These are phyloP conservation scores for Parazoanthus darwini DNA, from an alignment of 92 coral and sea anemone genomes.

Conservation along the genomic window DNA sequence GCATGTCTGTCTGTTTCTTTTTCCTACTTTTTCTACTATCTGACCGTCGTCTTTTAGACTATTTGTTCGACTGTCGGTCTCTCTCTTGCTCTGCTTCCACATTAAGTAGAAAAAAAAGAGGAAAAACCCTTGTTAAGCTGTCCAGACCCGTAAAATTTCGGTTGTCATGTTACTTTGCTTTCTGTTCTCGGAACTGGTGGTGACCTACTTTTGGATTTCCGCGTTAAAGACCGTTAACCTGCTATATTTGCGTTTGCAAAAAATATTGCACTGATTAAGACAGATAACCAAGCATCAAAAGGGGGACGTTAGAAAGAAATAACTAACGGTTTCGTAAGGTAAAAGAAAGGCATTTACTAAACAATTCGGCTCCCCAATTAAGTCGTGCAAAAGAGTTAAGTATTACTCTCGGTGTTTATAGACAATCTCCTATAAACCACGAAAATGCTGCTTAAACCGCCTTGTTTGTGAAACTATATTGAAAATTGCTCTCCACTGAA, in stretches of 20 bases:
- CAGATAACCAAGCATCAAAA: neutral
- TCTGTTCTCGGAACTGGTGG: neutral
- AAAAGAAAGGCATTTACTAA: no score
- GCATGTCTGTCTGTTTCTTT: neutral
- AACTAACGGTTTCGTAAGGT: neutral
- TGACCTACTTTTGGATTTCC: neutral
- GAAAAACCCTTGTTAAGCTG: neutral
- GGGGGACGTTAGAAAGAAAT: neutral
- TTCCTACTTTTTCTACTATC: neutral
- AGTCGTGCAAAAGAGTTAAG: neutral
- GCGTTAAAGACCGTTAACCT: neutral
- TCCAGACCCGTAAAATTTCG: neutral
- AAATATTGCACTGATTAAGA: neutral
- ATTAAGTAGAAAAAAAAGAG: neutral
- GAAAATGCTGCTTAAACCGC: neutral
- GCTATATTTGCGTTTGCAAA: neutral
- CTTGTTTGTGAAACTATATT: neutral
- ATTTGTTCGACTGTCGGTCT: neutral
- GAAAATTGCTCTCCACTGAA: neutral
- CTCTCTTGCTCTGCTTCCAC: neutral
- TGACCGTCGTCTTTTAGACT: neutral
- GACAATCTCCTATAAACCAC: neutral
- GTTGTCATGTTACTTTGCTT: neutral
- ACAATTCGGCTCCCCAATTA: neutral
- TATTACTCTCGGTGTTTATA: neutral